These are phyloP conservation scores for Otolemur crassicaudatus DNA, from an alignment of 2,797 vertebrate species.

Conservation along the genomic window DNA sequence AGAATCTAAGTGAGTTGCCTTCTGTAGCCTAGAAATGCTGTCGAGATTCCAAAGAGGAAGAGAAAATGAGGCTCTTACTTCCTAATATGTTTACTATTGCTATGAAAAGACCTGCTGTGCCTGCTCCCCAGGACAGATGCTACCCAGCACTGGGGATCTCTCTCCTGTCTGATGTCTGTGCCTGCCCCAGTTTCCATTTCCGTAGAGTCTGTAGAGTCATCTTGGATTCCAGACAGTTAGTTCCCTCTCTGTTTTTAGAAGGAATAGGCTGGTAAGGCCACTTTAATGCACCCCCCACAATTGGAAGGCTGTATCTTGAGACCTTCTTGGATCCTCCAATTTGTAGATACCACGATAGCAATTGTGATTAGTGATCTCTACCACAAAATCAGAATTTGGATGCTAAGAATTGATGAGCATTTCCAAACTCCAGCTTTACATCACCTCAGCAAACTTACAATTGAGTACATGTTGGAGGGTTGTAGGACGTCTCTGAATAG, in stretches of 20 bases:
- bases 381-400: not conserved
- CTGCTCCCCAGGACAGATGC: not conserved
- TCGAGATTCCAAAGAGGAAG: not conserved
- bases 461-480: not conserved
- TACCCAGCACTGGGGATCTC: not conserved
- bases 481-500: not conserved
- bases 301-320: not conserved
- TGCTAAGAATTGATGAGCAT: not conserved
- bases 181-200: not conserved
- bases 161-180: not conserved
- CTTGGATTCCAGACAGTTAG: not conserved
- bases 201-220: not conserved
- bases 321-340: not conserved
- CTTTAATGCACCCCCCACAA: not conserved
- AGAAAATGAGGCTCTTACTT: not conserved
- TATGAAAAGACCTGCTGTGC: not conserved
- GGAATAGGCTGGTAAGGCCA: not conserved
- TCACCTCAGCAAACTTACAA: not conserved
- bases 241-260: not conserved
- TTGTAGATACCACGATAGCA: not conserved
- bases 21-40: not conserved
- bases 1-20: not conserved
- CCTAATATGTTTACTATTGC: not conserved
- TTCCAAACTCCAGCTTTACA: not conserved
- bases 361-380: not conserved